Conservation (phyloP, 37 sponge, comb jelly and placozoan species). For the Lycopodina hypogea region DNA sequence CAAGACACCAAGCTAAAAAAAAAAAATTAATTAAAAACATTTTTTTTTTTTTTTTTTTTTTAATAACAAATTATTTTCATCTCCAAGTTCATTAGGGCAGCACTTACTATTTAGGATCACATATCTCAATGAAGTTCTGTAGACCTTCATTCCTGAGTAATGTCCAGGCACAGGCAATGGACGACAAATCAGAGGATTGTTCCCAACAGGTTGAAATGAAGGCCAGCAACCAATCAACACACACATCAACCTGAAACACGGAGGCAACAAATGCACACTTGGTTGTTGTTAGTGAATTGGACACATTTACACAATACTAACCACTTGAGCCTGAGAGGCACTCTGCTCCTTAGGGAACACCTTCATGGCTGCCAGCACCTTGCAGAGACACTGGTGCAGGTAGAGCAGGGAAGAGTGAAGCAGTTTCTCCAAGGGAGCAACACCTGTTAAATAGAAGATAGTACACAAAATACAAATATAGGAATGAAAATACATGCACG, state of each 20-base stretch:
- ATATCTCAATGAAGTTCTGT: not conserved
- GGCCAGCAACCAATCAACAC: constrained; percentile 8
- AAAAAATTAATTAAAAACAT: no score
- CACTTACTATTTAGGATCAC: no score
- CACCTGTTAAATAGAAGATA: not conserved
- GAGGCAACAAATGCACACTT: not conserved
- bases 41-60: no score
- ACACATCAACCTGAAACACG: not conserved
- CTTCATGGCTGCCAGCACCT: not conserved
- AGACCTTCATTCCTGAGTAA: not conserved
- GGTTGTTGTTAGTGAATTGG: no score
- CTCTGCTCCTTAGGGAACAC: no score
- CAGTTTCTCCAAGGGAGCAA: not conserved
- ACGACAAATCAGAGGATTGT: not conserved
- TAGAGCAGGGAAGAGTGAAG: constrained; percentile 1
- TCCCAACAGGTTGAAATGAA: not conserved
- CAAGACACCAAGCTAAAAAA: no score
- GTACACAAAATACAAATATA: no score
- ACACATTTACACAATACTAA: no score
- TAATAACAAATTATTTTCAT: no score
- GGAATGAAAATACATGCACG: no score
- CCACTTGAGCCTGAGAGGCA: no score
- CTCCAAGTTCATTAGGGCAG: no score
- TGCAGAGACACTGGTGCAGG: not conserved
- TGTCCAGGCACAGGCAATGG: constrained; percentile 15